A percentile compares a stretch with the other conserved stretches of the same genome.
phyloP scores from a whole-genome alignment of 2,888 invertebrate genomes.

The Ptychoptera albimana region DNA sequence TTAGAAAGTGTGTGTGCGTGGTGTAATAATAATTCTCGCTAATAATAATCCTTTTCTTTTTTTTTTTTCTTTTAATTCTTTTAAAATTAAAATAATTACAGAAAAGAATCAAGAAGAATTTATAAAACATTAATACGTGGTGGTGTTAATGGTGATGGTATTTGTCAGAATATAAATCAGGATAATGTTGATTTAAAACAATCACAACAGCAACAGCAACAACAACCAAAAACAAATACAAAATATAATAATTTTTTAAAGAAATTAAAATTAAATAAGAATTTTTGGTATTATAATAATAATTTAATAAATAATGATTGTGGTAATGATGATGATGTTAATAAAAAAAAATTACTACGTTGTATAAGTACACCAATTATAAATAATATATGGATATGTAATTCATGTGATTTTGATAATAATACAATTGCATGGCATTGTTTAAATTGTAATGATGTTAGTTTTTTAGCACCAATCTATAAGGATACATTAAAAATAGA shows the following conservation, averaged over 20 bases:
- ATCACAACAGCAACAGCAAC: slow-evolving; percentile 3
- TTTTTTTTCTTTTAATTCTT: background rate
- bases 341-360: slow-evolving; percentile 11
- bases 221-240: slow-evolving; percentile 1
- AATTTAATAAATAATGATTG: background rate
- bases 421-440: slow-evolving; percentile 33
- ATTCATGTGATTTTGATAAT: slow-evolving; percentile 27
- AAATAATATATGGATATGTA: slow-evolving; percentile 31
- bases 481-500: slow-evolving; percentile 23
- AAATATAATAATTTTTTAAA: background rate
- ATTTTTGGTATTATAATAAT: background rate
- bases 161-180: too few species aligned
- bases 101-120: slow-evolving; percentile 26
- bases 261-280: slow-evolving; percentile 2
- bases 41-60: too few species aligned
- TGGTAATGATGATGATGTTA: background rate
- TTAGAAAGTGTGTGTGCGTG: background rate
- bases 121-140: slow-evolving; percentile 29
- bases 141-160: slow-evolving; percentile 17
- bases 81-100: slow-evolving; percentile 15
- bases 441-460: slow-evolving; percentile 30
- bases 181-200: background rate
- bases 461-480: slow-evolving; percentile 30
- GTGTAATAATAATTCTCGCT: too few species aligned
- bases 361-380: slow-evolving; percentile 30